Percentiles rank a stretch among this genome's conserved stretches.
These are phyloP conservation scores for Eilema sororculum DNA, from an alignment of 2,888 invertebrate species.

Conservation along the genomic window DNA sequence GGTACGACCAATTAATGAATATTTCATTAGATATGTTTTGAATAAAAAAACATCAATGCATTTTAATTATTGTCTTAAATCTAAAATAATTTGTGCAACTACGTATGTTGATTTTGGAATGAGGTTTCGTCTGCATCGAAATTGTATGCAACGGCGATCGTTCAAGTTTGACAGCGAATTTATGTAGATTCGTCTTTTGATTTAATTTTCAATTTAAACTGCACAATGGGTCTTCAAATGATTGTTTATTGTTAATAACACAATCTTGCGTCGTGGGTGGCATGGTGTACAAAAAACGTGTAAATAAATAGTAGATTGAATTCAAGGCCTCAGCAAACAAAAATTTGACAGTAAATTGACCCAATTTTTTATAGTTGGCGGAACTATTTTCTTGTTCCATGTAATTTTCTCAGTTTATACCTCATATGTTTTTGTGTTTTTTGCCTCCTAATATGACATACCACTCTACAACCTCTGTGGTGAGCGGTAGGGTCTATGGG, in stretches of 20 bases:
- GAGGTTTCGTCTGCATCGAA: conserved; percentile 39
- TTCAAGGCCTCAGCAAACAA: no score
- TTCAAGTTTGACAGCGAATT: conserved; percentile 41
- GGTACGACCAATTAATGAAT: conserved; percentile 74
- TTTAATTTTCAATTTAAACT: conserved; percentile 33
- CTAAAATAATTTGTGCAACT: conserved; percentile 54
- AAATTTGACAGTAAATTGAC: no score
- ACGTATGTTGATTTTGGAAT: conserved; percentile 57
- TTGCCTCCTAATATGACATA: no score
- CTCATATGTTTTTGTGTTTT: no score
- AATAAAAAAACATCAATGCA: conserved; percentile 52
- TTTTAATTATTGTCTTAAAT: conserved; percentile 57
- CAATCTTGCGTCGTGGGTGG: conserved; percentile 36
- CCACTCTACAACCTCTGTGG: no score
- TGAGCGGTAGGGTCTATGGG: no score
- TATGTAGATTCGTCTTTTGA: conserved; percentile 38
- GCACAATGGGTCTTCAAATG: conserved; percentile 41
- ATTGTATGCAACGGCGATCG: conserved; percentile 36
- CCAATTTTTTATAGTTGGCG: no score
- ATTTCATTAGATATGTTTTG: conserved; percentile 64
- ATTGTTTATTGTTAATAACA: conserved; percentile 6
- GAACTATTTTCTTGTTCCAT: no score
- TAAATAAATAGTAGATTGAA: no score
- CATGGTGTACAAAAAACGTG: not conserved
- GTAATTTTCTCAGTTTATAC: no score